Evolutionary conservation across 2,797 vertebrate species (phyloP), one percentile per base, ranked within the genome.

Genomic region (Hephaestus fuliginosus): DNA sequence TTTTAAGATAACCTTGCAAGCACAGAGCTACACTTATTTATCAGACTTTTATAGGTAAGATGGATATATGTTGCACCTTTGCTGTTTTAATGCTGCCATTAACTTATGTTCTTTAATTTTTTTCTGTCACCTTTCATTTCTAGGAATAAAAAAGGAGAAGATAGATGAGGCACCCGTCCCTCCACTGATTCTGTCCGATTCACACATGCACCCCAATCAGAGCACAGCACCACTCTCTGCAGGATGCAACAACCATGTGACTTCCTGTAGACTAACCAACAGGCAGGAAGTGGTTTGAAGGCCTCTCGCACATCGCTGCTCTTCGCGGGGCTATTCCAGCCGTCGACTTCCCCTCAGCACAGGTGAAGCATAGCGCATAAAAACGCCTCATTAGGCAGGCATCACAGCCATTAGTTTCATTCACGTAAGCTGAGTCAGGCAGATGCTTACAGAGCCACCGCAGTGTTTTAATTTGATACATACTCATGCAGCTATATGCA

Each of bases 271-370:
- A 66, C 83, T 77, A 83, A 89, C 89, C 86, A 69, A 78, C 66
- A 87, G 84, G 88, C 89, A 94, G 95, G 95, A 96, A 95, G 94
- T 90, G 94, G 93, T 89, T 91, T 89, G 51, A 75, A 72, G 83
- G 87, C 74, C 81, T 80, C 53, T 20, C 84, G 89, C 90, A 92
- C 91, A 89, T 90, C 86, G 61, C 60, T 78, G 81, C 81, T 90
- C 71, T 86, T 90, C 63, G 63, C 9, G 15, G 39, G 79, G 44
- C 41, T 48, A 28, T 64, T 89, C 72, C 58, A 76, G 70, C 55
- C 25, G 55, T 25, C 18, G 2, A 52, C 62, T 90, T 86, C 83
- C 60, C 22, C 30, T 83, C 68, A 30, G 78, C 53, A 72, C 73
- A 86, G 64, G 69, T 81, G 78, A 88, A 88, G 74, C 81, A 5